Base-by-base conservation (phyloP, 2,113 vertebrate species). In the Craseonycteris thonglongyai region DNA sequence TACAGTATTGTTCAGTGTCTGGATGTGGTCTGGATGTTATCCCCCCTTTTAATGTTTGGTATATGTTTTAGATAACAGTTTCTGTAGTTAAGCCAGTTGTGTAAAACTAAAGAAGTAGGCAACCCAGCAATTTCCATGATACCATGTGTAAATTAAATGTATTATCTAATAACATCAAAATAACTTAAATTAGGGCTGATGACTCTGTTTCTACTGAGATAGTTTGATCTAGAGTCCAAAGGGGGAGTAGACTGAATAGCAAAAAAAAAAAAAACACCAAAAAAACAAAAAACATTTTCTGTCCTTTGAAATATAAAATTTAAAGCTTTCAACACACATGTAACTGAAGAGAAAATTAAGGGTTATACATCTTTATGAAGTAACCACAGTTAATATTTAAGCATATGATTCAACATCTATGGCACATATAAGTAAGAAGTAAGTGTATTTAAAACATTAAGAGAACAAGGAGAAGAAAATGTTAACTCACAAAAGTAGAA, bases 211-310 rank as follows among this genome's bases (percentile, higher is more conserved):
- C 58, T 92, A 65, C 24, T 76, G 40, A 88, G 87, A 74, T 51
- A 90, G 54, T 90, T 7, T 66, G 11, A 87, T 30, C 72, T 83
- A 58, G 21, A 74, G 12, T 82, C 18, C 28, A 72, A 75, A 75
- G 40, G 7, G 9, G 33, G 49, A 93, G 9, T 75, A 11, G 15
- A 28, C 59, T n/a, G 58, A 22, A 42, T n/a, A 51, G 28, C 28
- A 82, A 79, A 90, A 78, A 63, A 93, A 22, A 78, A 74, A 86
- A n/a, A n/a, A n/a, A n/a, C n/a, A n/a, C n/a, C n/a, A n/a, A 82
- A 79, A 90, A 78, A 63, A 93, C 18, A 78, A 74, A 86, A 74
- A 68, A 86, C 26, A 3, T 78, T 75, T n/a, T 47, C 42, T 72
- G 16, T 92, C n/a, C 59, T 81, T 89, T 66, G 61, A 91, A 93